Percentiles rank a stretch among this genome's conserved stretches.
Conservation (phyloP, 2,797 vertebrate species). For the Sebastes steindachneri region DNA sequence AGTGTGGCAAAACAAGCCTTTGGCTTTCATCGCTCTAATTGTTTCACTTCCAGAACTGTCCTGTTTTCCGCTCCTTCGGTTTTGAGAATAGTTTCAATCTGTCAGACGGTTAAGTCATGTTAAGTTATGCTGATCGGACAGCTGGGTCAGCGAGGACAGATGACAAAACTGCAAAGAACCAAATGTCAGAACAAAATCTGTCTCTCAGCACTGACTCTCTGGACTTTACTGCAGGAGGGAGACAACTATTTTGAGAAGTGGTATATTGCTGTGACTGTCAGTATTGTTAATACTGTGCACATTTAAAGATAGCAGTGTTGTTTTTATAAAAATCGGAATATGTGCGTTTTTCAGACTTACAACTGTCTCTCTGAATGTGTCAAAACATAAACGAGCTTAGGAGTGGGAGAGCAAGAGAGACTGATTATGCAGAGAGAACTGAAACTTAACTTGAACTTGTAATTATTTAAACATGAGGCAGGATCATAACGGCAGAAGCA, state of each 20-base stretch:
- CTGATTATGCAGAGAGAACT: background rate
- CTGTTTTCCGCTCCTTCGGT: background rate
- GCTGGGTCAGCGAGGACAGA: conserved; percentile 6
- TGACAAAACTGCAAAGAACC: background rate
- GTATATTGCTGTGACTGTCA: background rate
- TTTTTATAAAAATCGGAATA: too few species aligned
- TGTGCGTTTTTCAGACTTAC: too few species aligned
- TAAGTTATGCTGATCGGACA: background rate
- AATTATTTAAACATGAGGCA: background rate
- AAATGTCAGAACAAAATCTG: background rate
- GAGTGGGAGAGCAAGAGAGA: background rate
- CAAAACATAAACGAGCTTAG: background rate
- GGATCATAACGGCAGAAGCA: background rate
- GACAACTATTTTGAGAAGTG: background rate
- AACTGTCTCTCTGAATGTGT: background rate
- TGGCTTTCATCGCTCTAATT: background rate
- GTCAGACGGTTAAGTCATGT: background rate
- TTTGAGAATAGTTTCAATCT: background rate
- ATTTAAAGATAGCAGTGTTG: background rate
- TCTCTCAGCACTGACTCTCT: background rate
- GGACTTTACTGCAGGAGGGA: background rate
- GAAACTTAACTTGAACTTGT: background rate
- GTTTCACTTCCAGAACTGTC: conserved; percentile 4
- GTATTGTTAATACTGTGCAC: background rate
- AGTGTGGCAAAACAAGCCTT: background rate